Base-by-base conservation (phyloP, 2,113 vertebrate genomes). In the Marmota flaviventris region DNA sequence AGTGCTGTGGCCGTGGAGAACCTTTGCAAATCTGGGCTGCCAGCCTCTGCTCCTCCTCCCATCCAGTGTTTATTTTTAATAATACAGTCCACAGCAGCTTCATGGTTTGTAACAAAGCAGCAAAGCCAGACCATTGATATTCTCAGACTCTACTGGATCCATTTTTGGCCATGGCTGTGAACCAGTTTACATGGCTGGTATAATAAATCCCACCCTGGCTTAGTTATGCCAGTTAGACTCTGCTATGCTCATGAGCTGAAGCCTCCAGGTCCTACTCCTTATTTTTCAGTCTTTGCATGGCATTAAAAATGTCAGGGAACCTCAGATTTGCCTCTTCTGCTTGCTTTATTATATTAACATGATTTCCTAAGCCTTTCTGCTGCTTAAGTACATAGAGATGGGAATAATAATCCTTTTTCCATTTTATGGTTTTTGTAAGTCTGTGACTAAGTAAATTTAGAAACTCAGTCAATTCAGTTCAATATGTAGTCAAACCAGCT, bases 391-490 rank as follows among this genome's bases (percentile, higher is more conserved):
- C 27, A 73, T 45, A 85, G n/a, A 94, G 22, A 93, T 48, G 14
- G 73, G 91, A 96, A 85, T 96, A 94, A 92, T 78, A 95, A 93
- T 93, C 53, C 56, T 32, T 93, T 92, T 92, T 92, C 20, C 56
- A 91, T 79, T 94, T 95, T 92, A 89, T 51, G 37, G n/a, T 72
- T 89, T 95, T 82, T 39, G 56, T 76, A 93, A 86, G 42, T 89
- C 84, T 95, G 20, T 90, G 65, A 94, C 63, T 89, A 84, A 86
- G 82, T 75, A 78, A 92, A 96, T 91, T 92, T 79, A 96, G 75
- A 87, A 96, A 94, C 58, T 67, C 70, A 61, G n/a, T 78, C 42
- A 83, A 61, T 95, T 97, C 56, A 79, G 9, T 81, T 89, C 73
- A 70, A 87, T 91, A 87, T 82, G 42, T 88, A 92, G 32, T 81